These are phyloP conservation scores for Aphis gossypii DNA, from an alignment of 1,140 invertebrate genomes.

Conservation along the genomic window DNA sequence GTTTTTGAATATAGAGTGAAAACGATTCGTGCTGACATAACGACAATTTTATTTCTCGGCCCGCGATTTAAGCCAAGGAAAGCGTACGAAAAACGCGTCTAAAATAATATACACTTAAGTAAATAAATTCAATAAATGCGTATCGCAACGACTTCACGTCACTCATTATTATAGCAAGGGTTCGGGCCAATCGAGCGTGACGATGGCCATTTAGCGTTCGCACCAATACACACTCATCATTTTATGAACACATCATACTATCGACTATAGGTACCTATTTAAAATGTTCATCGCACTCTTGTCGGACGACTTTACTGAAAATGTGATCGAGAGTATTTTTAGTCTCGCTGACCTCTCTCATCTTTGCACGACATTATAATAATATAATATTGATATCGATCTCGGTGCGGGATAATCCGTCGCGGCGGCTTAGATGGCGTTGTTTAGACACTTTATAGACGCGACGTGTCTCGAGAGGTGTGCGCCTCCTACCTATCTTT, in stretches of 20 bases:
- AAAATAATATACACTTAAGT: not conserved
- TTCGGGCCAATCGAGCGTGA: not conserved
- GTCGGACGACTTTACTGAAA: not conserved
- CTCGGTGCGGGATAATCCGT: not conserved
- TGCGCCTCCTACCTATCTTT: not conserved
- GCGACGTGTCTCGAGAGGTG: not conserved
- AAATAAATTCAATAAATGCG: not conserved
- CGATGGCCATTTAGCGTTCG: not conserved
- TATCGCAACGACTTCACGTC: not conserved
- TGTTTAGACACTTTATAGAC: not conserved
- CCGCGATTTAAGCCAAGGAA: not conserved
- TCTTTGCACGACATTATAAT: not conserved
- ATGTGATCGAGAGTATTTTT: not conserved
- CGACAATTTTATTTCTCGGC: not conserved
- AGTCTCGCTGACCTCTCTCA: not conserved
- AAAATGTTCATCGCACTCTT: not conserved
- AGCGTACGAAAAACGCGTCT: not conserved
- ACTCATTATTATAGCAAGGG: not conserved
- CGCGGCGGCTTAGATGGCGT: not conserved
- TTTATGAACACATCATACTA: not conserved
- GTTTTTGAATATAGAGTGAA: not conserved
- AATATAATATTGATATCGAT: slow-evolving; percentile 8
- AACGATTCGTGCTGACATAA: not conserved
- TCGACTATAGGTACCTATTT: not conserved
- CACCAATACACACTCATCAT: not conserved